These are phyloP conservation scores for Sarcophaga rosellei DNA, from an alignment of 2,888 invertebrate genomes.

Conservation along the genomic window DNA sequence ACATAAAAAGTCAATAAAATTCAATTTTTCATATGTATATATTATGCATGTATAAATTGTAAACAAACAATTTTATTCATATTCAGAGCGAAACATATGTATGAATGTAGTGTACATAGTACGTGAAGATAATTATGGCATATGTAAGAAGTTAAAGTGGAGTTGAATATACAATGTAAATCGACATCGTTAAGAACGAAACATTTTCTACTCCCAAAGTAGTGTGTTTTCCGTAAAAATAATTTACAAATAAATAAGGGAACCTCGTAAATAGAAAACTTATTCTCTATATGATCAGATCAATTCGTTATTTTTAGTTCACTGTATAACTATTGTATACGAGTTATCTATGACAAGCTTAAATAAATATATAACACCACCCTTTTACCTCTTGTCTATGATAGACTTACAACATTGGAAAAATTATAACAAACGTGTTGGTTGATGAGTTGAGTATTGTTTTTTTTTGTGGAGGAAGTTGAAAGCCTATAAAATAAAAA, in stretches of 20 bases:
- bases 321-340: too few relatives aligned
- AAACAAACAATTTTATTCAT: neutral
- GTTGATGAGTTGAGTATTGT: conserved; percentile 7
- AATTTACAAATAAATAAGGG: too few relatives aligned
- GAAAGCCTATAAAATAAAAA: conserved; percentile 28
- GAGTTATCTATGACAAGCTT: too few relatives aligned
- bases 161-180: neutral
- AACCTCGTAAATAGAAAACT: too few relatives aligned
- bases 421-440: conserved; percentile 14
- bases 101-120: neutral
- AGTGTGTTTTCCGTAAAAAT: too few relatives aligned
- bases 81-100: neutral
- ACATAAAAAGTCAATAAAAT: neutral
- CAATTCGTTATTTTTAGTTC: too few relatives aligned
- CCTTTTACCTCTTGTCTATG: too few relatives aligned
- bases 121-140: neutral
- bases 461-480: conserved; percentile 30
- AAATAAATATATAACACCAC: too few relatives aligned
- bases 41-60: neutral
- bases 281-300: too few relatives aligned
- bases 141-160: neutral
- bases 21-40: neutral
- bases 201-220: too few relatives aligned
- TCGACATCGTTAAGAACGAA: neutral
- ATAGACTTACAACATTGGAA: neutral